phyloP scores from a whole-genome alignment of 2,888 invertebrate species.

The Machimus atricapillus region DNA sequence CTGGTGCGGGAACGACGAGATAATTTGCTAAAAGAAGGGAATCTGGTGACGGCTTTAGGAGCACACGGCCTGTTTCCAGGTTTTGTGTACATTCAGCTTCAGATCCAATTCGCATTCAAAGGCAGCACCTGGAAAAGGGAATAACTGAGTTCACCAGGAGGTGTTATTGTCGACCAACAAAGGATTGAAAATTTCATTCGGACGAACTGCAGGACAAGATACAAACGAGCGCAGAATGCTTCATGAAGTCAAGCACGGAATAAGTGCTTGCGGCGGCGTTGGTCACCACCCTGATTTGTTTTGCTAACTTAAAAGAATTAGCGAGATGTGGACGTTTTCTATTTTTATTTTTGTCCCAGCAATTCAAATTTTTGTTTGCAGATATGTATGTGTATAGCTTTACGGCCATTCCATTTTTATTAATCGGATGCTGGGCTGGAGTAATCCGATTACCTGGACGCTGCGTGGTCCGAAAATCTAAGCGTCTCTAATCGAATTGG shows the following conservation, averaged over 20 bases:
- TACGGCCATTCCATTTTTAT: background rate
- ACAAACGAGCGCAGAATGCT: constrained; percentile 17
- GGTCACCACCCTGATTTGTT: background rate
- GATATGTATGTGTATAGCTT: background rate
- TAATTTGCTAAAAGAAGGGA: constrained; percentile 39
- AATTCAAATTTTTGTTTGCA: background rate
- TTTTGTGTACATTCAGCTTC: constrained; percentile 5
- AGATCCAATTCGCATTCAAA: constrained; percentile 30
- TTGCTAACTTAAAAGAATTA: constrained; percentile 1
- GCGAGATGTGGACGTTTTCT: background rate
- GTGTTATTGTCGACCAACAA: constrained; percentile 12
- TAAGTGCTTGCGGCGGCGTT: background rate
- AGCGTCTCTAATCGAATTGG: background rate
- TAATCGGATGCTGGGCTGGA: background rate
- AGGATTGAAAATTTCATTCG: constrained; percentile 28
- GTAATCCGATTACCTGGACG: background rate
- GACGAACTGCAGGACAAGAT: constrained; percentile 6
- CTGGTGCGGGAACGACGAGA: background rate
- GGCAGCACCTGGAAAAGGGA: constrained; percentile 10
- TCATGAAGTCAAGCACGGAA: constrained; percentile 20
- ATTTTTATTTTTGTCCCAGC: background rate
- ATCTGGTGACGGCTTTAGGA: constrained; percentile 33
- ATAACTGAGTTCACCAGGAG: constrained; percentile 24
- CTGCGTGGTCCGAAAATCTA: background rate
- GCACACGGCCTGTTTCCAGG: background rate